phyloP scores from a whole-genome alignment of 1,140 invertebrate genomes.

The Conopomorpha cramerella region DNA sequence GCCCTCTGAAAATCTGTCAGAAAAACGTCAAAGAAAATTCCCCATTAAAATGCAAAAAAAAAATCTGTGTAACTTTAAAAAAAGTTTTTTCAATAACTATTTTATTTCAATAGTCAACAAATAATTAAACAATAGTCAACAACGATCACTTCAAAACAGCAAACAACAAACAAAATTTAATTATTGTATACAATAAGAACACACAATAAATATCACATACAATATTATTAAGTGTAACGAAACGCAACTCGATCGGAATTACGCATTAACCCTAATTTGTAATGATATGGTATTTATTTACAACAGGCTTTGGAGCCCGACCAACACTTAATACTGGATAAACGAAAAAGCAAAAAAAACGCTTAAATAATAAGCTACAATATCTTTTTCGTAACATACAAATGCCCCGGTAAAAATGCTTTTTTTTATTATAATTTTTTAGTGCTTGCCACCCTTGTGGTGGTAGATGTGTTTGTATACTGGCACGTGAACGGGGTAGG shows the following conservation, averaged over 20 bases:
- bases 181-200: constrained; percentile 8
- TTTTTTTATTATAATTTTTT: constrained; percentile 10
- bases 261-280: constrained; percentile 27
- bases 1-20: too few species aligned
- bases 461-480: constrained; percentile 82
- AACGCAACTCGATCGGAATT: constrained; percentile 24
- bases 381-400: constrained; percentile 10
- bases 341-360: constrained; percentile 3
- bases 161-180: neutral
- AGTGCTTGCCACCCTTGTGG: constrained; percentile 64
- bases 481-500: constrained; percentile 78
- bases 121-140: constrained; percentile 36
- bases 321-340: neutral
- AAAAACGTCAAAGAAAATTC: too few species aligned
- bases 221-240: constrained; percentile 11
- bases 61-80: too few species aligned
- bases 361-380: constrained; percentile 31
- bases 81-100: neutral
- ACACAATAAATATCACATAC: constrained; percentile 60
- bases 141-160: constrained; percentile 20
- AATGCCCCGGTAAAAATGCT: constrained; percentile 2
- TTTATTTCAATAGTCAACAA: constrained; percentile 21
- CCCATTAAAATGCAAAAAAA: too few species aligned
- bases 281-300: constrained; percentile 22
- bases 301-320: constrained; percentile 15